Evolutionary conservation across 1,140 invertebrate species (phyloP).

Genomic region (Meloidogyne hapla): DNA sequence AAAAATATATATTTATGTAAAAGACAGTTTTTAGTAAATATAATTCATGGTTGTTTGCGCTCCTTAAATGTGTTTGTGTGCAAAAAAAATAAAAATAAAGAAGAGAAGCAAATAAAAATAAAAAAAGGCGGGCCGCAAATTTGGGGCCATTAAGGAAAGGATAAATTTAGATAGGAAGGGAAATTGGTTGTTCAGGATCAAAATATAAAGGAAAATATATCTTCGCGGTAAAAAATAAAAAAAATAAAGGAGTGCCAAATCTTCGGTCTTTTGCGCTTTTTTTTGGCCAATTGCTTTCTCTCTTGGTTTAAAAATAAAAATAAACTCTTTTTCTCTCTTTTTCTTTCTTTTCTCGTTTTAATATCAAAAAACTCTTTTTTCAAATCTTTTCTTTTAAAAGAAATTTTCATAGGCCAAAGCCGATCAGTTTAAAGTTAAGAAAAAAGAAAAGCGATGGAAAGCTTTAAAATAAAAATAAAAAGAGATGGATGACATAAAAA

Average conservation of each 20-base stretch:
- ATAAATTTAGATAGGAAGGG: not conserved
- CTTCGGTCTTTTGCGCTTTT: not conserved
- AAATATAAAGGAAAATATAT: not conserved
- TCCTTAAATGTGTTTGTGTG: not conserved
- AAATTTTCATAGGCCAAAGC: not conserved
- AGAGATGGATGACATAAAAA: not conserved
- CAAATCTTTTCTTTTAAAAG: not conserved
- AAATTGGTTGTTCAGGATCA: not conserved
- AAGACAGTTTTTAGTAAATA: not conserved
- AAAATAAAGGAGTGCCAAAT: not conserved
- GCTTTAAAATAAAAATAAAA: too few species aligned
- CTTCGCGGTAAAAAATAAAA: not conserved
- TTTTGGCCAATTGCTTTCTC: not conserved
- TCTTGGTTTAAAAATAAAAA: not conserved
- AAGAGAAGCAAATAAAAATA: not conserved
- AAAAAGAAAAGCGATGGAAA: not conserved
- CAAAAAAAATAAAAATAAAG: not conserved
- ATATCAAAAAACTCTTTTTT: not conserved
- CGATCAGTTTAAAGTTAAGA: not conserved
- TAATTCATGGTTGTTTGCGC: constrained; percentile 2
- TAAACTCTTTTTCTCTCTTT: not conserved
- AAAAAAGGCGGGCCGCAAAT: not conserved
- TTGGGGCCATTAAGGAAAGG: not conserved
- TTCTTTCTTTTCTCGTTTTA: not conserved
- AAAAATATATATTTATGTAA: not conserved